Conservation (phyloP, 2,888 invertebrate species). For the Caenorhabditis drosophilae region DNA sequence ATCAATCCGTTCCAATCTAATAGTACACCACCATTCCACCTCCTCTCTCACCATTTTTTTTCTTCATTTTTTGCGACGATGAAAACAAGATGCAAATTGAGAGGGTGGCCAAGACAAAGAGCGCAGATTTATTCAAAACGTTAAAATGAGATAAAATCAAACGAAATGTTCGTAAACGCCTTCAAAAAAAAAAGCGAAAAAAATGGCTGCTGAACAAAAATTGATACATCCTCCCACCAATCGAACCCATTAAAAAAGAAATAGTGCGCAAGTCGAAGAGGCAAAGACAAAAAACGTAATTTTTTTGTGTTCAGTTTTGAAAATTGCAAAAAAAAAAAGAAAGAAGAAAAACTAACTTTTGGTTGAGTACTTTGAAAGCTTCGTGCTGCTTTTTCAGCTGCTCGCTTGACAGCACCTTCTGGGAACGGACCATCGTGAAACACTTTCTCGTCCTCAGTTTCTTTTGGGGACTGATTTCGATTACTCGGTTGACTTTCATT, state of each 20-base stretch:
- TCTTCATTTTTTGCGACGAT: no score
- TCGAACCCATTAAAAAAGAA: no score
- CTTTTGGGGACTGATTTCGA: constrained; percentile 34
- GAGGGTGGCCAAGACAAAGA: neutral
- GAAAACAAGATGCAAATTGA: no score
- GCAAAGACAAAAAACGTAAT: constrained; percentile 7
- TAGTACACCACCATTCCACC: no score
- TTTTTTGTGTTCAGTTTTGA: constrained; percentile 34
- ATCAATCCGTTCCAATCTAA: no score
- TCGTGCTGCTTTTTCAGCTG: constrained; percentile 67
- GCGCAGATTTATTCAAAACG: neutral
- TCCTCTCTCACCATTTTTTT: no score
- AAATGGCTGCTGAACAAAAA: neutral
- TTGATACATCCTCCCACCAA: no score
- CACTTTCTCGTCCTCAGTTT: constrained; percentile 48
- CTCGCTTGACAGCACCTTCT: constrained; percentile 66
- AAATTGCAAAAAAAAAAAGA: constrained; percentile 1
- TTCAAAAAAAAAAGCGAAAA: neutral
- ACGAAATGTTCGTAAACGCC: neutral
- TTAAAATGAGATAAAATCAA: constrained; percentile 1
- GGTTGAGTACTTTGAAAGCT: constrained; percentile 67
- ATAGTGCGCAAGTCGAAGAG: no score
- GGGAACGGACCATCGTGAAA: constrained; percentile 56
- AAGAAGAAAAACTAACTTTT: constrained; percentile 61
- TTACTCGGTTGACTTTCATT: constrained; percentile 39